Percentiles rank a stretch among this genome's conserved stretches.
Conservation (phyloP, 2,113 vertebrate genomes). For the Gallinago undulata region DNA sequence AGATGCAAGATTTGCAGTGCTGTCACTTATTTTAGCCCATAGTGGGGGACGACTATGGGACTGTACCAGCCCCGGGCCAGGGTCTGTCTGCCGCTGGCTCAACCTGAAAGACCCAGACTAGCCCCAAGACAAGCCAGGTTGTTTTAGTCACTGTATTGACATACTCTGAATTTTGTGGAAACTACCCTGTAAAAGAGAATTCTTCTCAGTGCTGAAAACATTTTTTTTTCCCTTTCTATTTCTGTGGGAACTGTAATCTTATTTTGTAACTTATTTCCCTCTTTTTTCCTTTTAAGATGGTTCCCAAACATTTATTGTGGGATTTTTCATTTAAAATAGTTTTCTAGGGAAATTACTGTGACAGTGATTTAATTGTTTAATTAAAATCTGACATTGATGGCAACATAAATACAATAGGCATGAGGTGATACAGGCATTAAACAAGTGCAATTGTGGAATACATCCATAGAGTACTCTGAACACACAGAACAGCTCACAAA, state of each 20-base stretch:
- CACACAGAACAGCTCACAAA: conserved; percentile 32
- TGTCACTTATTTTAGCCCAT: not conserved
- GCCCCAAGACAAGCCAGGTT: not conserved
- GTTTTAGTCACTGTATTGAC: not conserved
- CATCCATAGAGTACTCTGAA: not conserved
- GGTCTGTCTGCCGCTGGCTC: rapidly evolving
- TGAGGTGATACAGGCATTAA: conserved; percentile 31
- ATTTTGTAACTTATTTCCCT: conserved; percentile 24
- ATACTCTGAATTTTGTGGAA: not conserved
- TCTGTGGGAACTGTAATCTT: not conserved
- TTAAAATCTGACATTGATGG: conserved; percentile 65
- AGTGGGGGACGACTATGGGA: not conserved
- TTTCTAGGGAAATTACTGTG: conserved; percentile 59
- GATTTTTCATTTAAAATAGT: conserved; percentile 62
- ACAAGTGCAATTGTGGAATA: conserved; percentile 24
- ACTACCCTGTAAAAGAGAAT: not conserved
- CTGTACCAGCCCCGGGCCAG: not conserved
- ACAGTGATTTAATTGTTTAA: conserved; percentile 68
- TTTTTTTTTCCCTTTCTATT: not conserved
- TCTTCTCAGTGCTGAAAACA: not conserved
- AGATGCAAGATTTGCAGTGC: not conserved
- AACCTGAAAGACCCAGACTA: not conserved
- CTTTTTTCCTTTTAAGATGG: not conserved
- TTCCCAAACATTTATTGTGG: conserved; percentile 58
- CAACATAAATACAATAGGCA: conserved; percentile 54